Evolutionary conservation across 2,888 invertebrate species (phyloP), one percentile per base, ranked within the genome.

Genomic region (Drosophila imparisetae): DNA sequence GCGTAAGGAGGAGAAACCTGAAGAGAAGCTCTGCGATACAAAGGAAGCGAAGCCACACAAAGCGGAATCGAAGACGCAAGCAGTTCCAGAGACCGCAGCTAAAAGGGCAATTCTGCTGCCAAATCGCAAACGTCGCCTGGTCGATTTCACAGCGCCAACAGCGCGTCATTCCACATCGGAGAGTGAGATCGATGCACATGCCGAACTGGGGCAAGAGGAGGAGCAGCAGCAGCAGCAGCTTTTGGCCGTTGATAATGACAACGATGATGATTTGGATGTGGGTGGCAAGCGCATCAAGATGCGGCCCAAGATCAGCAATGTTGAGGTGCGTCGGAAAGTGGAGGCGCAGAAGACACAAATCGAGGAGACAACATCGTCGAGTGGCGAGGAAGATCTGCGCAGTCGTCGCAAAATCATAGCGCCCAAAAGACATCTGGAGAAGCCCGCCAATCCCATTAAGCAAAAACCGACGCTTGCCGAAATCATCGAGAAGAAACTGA

Each of bases 181-280:
- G 50, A 93, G 93, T 71, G 93, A 93, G 58, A 72, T 90, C 13
- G 93, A 93, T 29, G 67, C 81, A 0, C 90, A 91, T 66, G 93
- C 94, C 0, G 95, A 95, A 83, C 94, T 94, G 6, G 69, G 48
- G 66, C 93, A 93, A 0, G 94, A 94, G 63, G 94, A 94, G 11
- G 79, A 93, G 0, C 64, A 95, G 85, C 94, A 95, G 85, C 94
- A 95, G 85, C 94, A 94, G 4, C 54, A 27, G 27, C 18, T 94
- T 4, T 45, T 57, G n/a, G 6, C 71, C 60, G 36, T 45, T 53
- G 10, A 69, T 68, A 83, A 86, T 0, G 71, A 83, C 15, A 81
- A 82, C 4, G 89, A 86, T 7, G 86, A 87, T n/a, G 90, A 90
- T 6, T 70, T 86, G 48, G 92, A 92, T 75, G 82, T 92, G 27